Conservation (phyloP, 2,797 vertebrate genomes). For the Florisuga fusca region DNA sequence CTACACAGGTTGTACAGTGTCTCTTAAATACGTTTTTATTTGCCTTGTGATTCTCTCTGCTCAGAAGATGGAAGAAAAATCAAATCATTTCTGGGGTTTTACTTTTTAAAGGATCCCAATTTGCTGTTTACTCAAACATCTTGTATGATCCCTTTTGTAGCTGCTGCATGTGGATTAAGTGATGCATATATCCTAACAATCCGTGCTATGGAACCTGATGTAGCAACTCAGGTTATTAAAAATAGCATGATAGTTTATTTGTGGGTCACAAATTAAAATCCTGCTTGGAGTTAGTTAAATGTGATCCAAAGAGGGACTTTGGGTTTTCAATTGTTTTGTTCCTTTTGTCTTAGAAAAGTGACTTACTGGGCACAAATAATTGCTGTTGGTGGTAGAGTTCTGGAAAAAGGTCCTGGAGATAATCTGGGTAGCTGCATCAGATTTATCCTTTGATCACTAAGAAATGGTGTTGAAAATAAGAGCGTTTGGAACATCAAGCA, state of each 20-base stretch:
- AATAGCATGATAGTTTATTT: not conserved
- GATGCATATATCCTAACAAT: not conserved
- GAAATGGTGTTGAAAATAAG: not conserved
- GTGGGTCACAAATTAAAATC: not conserved
- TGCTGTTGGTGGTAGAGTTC: not conserved
- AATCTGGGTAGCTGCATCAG: not conserved
- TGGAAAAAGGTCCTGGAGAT: not conserved
- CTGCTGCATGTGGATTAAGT: not conserved
- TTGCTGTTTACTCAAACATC: not conserved
- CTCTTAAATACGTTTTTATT: not conserved
- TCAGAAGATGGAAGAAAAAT: not conserved
- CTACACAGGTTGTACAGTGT: not conserved
- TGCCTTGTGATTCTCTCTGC: not conserved
- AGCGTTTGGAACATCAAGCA: not conserved
- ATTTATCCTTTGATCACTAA: not conserved
- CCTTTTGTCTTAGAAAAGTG: not conserved
- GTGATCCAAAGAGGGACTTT: not conserved
- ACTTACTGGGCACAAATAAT: not conserved
- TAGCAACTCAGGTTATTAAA: not conserved
- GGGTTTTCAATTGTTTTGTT: rapidly evolving
- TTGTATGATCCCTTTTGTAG: not conserved
- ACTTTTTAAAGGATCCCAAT: not conserved
- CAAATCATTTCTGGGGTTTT: not conserved
- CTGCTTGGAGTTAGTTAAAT: not conserved
- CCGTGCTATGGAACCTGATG: not conserved